These are phyloP conservation scores for Himantopus leucocephalus DNA, from an alignment of 2,113 vertebrate species.

Conservation along the genomic window DNA sequence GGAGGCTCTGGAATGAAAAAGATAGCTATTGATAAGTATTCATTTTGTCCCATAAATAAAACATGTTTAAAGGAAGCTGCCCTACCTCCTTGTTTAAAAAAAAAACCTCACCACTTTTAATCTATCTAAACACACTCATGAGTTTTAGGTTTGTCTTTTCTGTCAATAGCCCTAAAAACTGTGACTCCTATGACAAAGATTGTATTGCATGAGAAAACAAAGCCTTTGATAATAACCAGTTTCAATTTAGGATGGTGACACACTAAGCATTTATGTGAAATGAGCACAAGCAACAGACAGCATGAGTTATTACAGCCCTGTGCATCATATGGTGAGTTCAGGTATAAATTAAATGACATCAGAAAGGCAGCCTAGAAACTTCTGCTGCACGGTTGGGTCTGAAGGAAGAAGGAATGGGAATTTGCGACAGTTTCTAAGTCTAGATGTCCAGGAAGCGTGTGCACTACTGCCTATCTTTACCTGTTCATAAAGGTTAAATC, in stretches of 20 bases:
- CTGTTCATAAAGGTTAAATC: not conserved
- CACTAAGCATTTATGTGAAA: not conserved
- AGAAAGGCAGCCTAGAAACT: not conserved
- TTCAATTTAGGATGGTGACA: not conserved
- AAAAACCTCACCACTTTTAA: not conserved
- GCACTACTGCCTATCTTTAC: not conserved
- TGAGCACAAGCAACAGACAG: not conserved
- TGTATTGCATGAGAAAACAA: not conserved
- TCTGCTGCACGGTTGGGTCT: not conserved
- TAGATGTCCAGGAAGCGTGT: not conserved
- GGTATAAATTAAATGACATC: not conserved
- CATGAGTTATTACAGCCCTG: not conserved
- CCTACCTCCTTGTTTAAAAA: not conserved
- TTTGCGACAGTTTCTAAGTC: not conserved
- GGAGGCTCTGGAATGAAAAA: not conserved
- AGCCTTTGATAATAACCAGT: not conserved
- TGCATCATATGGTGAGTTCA: not conserved
- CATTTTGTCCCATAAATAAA: not conserved
- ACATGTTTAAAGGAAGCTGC: not conserved
- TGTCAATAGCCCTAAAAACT: not conserved
- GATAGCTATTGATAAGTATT: not conserved
- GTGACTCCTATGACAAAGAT: not conserved
- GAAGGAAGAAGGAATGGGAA: not conserved
- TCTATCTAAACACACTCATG: not conserved
- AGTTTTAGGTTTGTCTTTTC: not conserved